A percentile compares a stretch with the other conserved stretches of the same genome.
These are phyloP conservation scores for Nycticebus coucang DNA, from an alignment of 2,113 vertebrate genomes.

Conservation along the genomic window DNA sequence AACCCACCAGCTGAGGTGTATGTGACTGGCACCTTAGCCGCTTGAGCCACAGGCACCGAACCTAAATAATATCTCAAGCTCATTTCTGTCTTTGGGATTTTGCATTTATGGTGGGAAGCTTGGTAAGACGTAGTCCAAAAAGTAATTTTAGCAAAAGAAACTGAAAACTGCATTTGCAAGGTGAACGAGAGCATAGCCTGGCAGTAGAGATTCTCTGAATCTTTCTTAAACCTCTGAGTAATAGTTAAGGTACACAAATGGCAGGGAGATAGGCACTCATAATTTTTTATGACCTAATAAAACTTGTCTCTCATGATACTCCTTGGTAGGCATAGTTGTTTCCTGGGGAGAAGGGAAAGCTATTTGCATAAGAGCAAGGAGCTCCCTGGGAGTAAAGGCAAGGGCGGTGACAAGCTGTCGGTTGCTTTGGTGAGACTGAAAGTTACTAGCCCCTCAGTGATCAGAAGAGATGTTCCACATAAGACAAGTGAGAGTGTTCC, in stretches of 20 bases:
- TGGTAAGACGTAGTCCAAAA: constrained; percentile 56
- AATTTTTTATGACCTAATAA: not conserved
- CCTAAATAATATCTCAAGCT: constrained; percentile 26
- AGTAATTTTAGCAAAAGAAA: constrained; percentile 49
- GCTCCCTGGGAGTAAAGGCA: not conserved
- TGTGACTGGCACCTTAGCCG: too few species aligned
- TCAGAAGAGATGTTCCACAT: not conserved
- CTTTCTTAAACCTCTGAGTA: not conserved
- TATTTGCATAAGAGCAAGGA: not conserved
- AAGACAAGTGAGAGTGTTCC: not conserved
- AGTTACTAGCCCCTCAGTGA: not conserved
- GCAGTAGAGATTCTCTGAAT: not conserved
- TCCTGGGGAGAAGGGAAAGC: not conserved
- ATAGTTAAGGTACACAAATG: not conserved
- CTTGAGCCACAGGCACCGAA: too few species aligned
- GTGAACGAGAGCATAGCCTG: not conserved
- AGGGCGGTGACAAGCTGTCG: not conserved
- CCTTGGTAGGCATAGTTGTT: not conserved
- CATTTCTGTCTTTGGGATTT: constrained; percentile 33
- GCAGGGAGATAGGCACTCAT: not conserved
- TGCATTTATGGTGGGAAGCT: constrained; percentile 24
- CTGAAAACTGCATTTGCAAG: not conserved
- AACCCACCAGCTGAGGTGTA: too few species aligned
- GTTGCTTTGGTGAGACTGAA: not conserved
- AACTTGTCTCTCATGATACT: not conserved